Base-by-base conservation (phyloP, 1,140 invertebrate species). In the Euwallacea fornicatus region DNA sequence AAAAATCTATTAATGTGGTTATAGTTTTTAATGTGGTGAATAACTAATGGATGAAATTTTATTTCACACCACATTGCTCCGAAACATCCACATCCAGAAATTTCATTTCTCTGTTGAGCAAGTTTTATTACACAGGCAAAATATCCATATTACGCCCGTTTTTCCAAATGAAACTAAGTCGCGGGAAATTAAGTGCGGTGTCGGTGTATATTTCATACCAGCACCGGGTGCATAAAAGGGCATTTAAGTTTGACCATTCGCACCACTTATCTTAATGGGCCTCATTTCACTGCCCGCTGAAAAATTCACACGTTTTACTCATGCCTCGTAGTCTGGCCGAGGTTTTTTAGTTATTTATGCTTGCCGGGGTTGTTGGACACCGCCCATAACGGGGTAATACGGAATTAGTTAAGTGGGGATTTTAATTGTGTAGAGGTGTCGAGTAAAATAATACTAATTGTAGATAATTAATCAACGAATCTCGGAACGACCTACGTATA, bases 241-340 rank as follows among this genome's bases (percentile, higher is more conserved):
- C 65, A 54, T 42, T 66, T 66, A 66, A 41, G 47, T 54, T 42
- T 56, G 65, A 66, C 21, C 21, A 33, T 33, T 33, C 21, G 21
- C 42, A 42, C 42, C 66, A 60, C 56, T 68, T 68, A 68, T 46
- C 66, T 46, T 68, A 68, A 68, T 68, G 54, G 66, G 33, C 7
- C n/a, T 10, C 66, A 46, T 68, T 59, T 68, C 54, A 50, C 66
- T 13, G 41, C 15, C 54, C 54, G 66, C 13, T 59, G n/a, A 56
- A 68, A 68, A 53, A 65, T 65, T 65, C 21, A 65, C 46, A 44
- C 63, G 43, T 33, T 65, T 53, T 13, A 58, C 55, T 58, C n/a
- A 13, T 10, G 13, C 46, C 46, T 11, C 13, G 46, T 50, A 50
- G 46, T 50, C 9, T 10, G 46, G 13, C 46, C 55, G 21, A 16